Evolutionary conservation across 2,797 vertebrate species (phyloP), one percentile per base, ranked within the genome.

Genomic region (Enteromius paludinosus): DNA sequence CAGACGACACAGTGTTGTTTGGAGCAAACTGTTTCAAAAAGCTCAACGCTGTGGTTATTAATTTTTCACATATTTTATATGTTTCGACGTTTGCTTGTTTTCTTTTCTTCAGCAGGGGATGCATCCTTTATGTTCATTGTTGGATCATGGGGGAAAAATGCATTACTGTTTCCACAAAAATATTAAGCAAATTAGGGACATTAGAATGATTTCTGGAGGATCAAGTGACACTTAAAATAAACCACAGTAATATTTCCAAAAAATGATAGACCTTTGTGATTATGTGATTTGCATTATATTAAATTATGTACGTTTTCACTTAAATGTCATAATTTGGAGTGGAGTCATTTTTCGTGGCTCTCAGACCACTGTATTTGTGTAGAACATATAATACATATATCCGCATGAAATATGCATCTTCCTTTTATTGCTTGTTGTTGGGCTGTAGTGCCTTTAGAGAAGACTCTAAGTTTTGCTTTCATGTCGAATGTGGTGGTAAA

Each of bases 331-430:
- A 23, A 17, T 23, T 73, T 72, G 4, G 5, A 33, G 5, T 33
- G 5, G 10, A 43, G 41, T 43, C 41, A 11, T 43, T 43, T 17
- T 23, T 9, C 2, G 11, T n/a, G 28, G 35, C 9, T 43, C 35
- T 61, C n/a, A 43, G 33, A 20, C 11, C 15, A 11, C 14, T 30
- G 28, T 64, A 52, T 64, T 43, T 56, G 80, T 66, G 23, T 74
- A 54, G 43, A 41, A 28, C 14, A 47, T 66, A 20, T 4, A 28
- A 54, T 25, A 10, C 59, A 64, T 14, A 52, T 78, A 68, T 56
- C n/a, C 28, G 45, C 64, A 35, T 79, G 12, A 79, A 66, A 62
- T 74, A 54, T 81, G 59, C 10, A 28, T 28, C 25, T 70, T 47
- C 11, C 12, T n/a, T 45, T 47, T 76, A 10, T 15, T 69, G 35